Evolutionary conservation across 2,113 vertebrate species (phyloP), one percentile per base, ranked within the genome.

Genomic region (Camarhynchus parvulus): DNA sequence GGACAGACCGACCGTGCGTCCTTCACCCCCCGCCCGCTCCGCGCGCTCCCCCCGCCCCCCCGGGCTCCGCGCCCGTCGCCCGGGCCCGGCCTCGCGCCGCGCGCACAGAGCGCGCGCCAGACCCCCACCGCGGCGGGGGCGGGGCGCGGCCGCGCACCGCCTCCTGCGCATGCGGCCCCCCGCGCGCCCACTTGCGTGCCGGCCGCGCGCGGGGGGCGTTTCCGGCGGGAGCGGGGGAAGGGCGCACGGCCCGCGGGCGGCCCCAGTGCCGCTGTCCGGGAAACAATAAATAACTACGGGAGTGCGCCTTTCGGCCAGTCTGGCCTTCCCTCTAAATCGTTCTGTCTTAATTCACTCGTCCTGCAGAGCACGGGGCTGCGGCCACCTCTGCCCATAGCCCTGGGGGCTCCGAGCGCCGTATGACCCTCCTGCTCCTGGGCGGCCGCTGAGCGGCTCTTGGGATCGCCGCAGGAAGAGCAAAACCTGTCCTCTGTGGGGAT

Each of bases 321-420:
- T 8, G 0, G 61, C 11, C 53, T 41, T 4, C 15, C 23, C n/a
- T 16, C 7, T 3, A 3, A 5, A 21, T 4, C n/a, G 0, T 3
- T 53, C 9, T 35, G 46, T 24, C 0, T 27, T 35, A 3, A 22
- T 10, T 23, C 37, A 2, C 9, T 61, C 37, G 1, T 30, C 14
- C 41, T 5, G 5, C 30, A 8, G 41, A 69, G 78, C 68, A 1
- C 1, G 1, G 52, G 47, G 53, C 50, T 49, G 3, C 12, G 2
- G 9, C 31, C 39, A 1, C 27, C 3, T 4, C 20, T 5, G 5
- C 33, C 6, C 19, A 0, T 15, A 3, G 0, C 67, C 3, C 22
- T 2, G 53, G 22, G 9, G 24, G 27, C 66, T 49, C 77, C 11
- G 85, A 3, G 6, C 3, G 22, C 59, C 22, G 0, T 3, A 44